Percentiles rank a stretch among this genome's conserved stretches.
Conservation (phyloP, 2,797 vertebrate genomes). For the Tolypeutes matacus region DNA sequence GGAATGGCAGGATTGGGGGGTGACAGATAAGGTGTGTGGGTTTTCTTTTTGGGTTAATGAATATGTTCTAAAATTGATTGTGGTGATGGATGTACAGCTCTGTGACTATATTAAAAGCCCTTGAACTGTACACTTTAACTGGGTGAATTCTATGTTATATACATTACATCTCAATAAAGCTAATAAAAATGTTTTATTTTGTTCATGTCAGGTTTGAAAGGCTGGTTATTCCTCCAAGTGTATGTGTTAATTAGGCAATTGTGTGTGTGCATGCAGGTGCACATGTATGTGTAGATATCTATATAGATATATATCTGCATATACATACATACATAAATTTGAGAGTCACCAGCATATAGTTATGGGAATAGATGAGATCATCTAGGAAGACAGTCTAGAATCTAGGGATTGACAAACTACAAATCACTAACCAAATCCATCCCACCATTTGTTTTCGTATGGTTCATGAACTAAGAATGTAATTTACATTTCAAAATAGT, state of each 20-base stretch:
- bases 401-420: neutral
- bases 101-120: neutral
- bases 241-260: neutral
- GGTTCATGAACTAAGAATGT: neutral
- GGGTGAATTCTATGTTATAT: neutral
- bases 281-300: neutral
- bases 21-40: neutral
- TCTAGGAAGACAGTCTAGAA: neutral
- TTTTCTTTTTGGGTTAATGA: neutral
- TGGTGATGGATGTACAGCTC: neutral
- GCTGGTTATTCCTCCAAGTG: neutral
- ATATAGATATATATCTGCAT: too few species aligned
- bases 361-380: neutral
- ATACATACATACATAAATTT: neutral
- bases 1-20: neutral
- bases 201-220: neutral
- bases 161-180: neutral
- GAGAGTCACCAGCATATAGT: neutral
- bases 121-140: neutral
- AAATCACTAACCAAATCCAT: neutral
- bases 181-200: neutral
- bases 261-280: neutral
- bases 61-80: neutral
- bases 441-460: neutral
- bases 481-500: neutral